Base-by-base conservation (phyloP, 2,888 invertebrate genomes). In the Luffia ferchaultella region DNA sequence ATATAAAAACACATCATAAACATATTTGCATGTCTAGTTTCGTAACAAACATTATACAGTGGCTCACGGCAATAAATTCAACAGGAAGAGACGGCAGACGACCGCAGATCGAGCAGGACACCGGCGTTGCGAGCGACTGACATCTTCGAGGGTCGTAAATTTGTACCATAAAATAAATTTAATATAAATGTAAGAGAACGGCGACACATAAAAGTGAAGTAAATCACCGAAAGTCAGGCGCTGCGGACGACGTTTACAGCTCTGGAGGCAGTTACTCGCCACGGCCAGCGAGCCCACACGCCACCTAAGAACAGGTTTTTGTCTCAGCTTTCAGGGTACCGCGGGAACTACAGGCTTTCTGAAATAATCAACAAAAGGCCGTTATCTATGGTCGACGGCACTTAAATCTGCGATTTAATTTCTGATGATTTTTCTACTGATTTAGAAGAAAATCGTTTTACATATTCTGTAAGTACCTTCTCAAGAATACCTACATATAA, bases 171-270 rank as follows among this genome's bases (percentile, higher is more conserved):
- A 79, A 79, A 77, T 79, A 77, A 78, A 57, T 54, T 55, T 57
- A 53, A 51, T 57, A 57, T 54, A 56, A 73, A 76, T 75, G 76
- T 70, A 67, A 67, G 66, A 70, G 68, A 69, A 72, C 68, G 70
- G 69, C 73, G 76, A 74, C 77, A 78, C 79, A 80, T 80, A 82
- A 82, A 82, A 79, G 78, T 71, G 76, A 64, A 73, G 77, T 82
- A 82, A 82, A 82, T 82, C 80, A 79, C 78, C 68, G 63, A 74
- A 77, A 79, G 79, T 76, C 80, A 77, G 73, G 68, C 77, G 76
- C 64, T 69, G 67, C 68, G 77, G 80, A 80, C 79, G 76, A 82
- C 79, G 76, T 80, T 80, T 79, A 80, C 76, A 75, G 75, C 75
- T 71, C 64, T 64, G 50, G 65, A 71, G 71, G 76, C 75, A 75